Conservation (phyloP, 2,888 invertebrate genomes). For the Leistus spinibarbis region DNA sequence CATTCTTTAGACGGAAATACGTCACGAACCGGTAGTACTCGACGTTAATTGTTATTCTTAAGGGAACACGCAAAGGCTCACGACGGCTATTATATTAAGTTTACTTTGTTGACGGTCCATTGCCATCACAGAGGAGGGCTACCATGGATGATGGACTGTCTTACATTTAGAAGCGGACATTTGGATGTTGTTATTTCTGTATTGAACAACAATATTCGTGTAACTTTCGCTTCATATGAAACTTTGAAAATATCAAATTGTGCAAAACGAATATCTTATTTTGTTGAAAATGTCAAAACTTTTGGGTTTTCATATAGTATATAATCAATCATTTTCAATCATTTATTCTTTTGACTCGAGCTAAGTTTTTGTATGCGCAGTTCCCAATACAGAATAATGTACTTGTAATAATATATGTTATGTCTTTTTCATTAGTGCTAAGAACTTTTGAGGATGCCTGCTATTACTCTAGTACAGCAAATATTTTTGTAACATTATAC, state of each 20-base stretch:
- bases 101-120: conserved; percentile 29
- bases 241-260: not conserved
- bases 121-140: conserved; percentile 13
- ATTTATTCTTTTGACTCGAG: not conserved
- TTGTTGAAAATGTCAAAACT: not conserved
- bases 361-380: too few species aligned
- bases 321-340: not conserved
- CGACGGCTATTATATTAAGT: conserved; percentile 35
- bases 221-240: not conserved
- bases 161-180: not conserved
- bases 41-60: conserved; percentile 39
- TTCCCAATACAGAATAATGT: too few species aligned
- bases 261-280: not conserved
- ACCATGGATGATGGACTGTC: not conserved
- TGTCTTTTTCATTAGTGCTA: too few species aligned
- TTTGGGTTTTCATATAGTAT: not conserved
- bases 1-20: conserved; percentile 32
- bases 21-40: conserved; percentile 35
- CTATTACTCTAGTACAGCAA: too few species aligned
- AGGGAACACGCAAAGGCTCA: conserved; percentile 29
- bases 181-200: not conserved
- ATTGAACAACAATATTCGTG: too few species aligned
- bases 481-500: too few species aligned
- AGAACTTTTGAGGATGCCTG: too few species aligned
- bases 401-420: too few species aligned